Base-by-base conservation (phyloP, 2,797 vertebrate species). In the Halcyon badia region DNA sequence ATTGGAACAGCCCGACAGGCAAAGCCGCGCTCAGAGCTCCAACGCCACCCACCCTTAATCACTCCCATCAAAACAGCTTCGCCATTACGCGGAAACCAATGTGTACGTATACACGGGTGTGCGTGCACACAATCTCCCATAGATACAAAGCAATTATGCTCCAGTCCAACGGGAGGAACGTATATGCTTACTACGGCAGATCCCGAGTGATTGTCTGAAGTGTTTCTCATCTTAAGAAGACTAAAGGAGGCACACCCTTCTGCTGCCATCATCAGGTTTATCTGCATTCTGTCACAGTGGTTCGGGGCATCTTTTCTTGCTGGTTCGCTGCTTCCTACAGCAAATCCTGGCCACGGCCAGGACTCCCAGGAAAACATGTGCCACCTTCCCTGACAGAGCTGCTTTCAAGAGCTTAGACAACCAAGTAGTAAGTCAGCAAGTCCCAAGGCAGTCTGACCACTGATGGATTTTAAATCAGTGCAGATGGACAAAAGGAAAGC, bases 171-270 rank as follows among this genome's bases (percentile, higher is more conserved):
- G 84, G 64, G 24, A 93, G 57, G 68, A 85, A 44, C 30, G 35
- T 73, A 91, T n/a, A 54, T 72, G 93, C 92, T 90, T 70, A 87
- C 9, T 26, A 19, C 1, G 3, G 58, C 76, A 93, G 86, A 95
- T 41, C 6, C 14, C 82, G 94, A 92, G n/a, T 1, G 70, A 85
- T 69, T 44, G 61, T 54, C 94, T 92, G 87, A 28, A 96, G 94
- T 10, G 0, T 39, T 82, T 93, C 75, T 48, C 81, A 56, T 64
- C 82, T 70, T 30, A 13, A 2, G 8, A 92, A 68, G 60, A 56
- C 26, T 25, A 68, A 71, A 83, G 21, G 25, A 85, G 73, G 44
- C 76, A 71, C 44, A 25, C 89, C 90, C 89, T 86, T 62, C 62
- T 65, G 35, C 84, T 14, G 2, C 69, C 54, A 88, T 64, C 3